Conservation (phyloP, 2,888 invertebrate genomes). For the Tenthredo distinguenda region DNA sequence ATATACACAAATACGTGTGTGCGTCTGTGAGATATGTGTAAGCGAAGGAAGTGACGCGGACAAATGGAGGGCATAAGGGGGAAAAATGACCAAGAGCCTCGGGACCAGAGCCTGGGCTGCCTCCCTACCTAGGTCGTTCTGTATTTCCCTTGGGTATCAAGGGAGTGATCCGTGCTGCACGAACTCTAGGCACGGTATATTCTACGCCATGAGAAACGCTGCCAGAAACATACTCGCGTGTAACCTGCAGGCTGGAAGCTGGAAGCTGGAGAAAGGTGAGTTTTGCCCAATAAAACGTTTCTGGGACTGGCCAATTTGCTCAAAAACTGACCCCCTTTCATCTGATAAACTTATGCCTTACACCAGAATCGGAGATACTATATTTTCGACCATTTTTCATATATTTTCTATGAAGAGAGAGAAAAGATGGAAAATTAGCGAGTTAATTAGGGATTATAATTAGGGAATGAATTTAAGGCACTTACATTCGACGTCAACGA, state of each 20-base stretch:
- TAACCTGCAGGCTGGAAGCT: neutral
- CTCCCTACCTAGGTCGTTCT: conserved; percentile 55
- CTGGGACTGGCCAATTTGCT: neutral
- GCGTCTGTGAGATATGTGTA: conserved; percentile 53
- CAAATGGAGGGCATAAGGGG: conserved; percentile 76
- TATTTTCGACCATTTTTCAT: no score
- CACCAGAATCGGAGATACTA: no score
- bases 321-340: neutral
- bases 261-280: neutral
- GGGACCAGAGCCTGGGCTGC: conserved; percentile 62
- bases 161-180: conserved; percentile 62
- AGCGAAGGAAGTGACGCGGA: conserved; percentile 70
- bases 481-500: conserved; percentile 95
- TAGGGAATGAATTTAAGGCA: conserved; percentile 62
- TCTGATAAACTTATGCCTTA: neutral
- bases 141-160: conserved; percentile 72
- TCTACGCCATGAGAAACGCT: neutral
- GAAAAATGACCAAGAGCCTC: conserved; percentile 74
- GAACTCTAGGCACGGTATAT: conserved; percentile 52
- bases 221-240: neutral
- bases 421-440: neutral
- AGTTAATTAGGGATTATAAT: neutral
- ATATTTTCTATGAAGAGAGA: neutral
- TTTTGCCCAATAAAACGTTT: neutral
- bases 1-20: neutral